These are phyloP conservation scores for Hydropotes inermis DNA, from an alignment of 2,113 vertebrate species.

Conservation along the genomic window DNA sequence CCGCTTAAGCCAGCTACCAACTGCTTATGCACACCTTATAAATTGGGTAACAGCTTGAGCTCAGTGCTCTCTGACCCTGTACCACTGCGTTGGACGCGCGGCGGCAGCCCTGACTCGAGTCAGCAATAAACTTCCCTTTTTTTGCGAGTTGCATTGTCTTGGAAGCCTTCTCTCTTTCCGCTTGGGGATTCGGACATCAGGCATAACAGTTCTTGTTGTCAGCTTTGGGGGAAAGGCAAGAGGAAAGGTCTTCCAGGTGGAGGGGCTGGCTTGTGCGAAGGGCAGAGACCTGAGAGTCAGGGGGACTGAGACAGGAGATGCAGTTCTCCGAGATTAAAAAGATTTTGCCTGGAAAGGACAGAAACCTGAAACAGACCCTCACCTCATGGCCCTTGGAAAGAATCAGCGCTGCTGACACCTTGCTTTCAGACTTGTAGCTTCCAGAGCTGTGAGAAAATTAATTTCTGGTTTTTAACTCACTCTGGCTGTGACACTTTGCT, in stretches of 20 bases:
- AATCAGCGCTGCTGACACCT: neutral
- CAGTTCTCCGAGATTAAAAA: neutral
- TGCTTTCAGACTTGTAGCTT: neutral
- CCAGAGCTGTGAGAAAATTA: neutral
- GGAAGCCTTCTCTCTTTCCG: too few species aligned
- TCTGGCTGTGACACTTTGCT: neutral
- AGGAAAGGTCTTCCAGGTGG: neutral
- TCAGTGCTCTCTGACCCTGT: too few species aligned
- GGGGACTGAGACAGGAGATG: neutral
- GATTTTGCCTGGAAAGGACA: neutral
- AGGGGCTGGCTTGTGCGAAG: neutral
- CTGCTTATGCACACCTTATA: too few species aligned
- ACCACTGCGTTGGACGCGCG: too few species aligned
- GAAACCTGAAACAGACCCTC: neutral
- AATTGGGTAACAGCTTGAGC: too few species aligned
- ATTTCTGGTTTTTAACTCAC: neutral
- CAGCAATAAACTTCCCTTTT: too few species aligned
- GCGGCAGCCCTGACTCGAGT: too few species aligned
- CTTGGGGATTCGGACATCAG: too few species aligned
- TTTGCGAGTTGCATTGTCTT: too few species aligned
- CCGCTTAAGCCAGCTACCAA: too few species aligned
- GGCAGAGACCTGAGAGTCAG: neutral
- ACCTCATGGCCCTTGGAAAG: neutral
- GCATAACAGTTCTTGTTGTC: neutral
- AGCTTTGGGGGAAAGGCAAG: neutral